A percentile compares a stretch with the other conserved stretches of the same genome.
phyloP scores from a whole-genome alignment of 2,888 invertebrate genomes.

The Agrochola lychnidis region DNA sequence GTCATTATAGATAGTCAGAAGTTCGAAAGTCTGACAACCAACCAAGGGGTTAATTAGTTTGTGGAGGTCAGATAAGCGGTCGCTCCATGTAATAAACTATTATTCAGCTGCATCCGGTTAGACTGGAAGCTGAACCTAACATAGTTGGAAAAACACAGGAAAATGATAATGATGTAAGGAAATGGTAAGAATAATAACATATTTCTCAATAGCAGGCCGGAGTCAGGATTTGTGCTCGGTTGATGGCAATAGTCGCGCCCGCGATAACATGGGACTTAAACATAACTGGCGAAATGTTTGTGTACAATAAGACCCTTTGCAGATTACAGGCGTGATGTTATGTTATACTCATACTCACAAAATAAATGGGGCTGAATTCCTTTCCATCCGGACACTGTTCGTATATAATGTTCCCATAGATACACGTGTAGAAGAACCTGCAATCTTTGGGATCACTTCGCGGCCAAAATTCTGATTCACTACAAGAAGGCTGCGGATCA shows the following conservation, averaged over 20 bases:
- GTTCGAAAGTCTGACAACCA: too few species aligned
- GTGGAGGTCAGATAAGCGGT: too few species aligned
- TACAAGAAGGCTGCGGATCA: background rate
- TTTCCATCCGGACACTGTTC: constrained; percentile 9
- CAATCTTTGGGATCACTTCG: constrained; percentile 6
- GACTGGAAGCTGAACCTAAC: background rate
- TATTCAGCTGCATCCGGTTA: background rate
- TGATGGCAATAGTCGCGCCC: too few species aligned
- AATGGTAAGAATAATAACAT: too few species aligned
- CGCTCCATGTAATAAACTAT: too few species aligned
- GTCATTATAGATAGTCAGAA: too few species aligned
- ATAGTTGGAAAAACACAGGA: background rate
- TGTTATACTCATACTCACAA: constrained; percentile 15
- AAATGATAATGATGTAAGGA: background rate
- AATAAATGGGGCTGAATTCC: constrained; percentile 17
- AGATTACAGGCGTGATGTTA: background rate
- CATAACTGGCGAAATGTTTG: background rate
- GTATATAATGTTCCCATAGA: constrained; percentile 4
- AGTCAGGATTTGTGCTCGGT: too few species aligned
- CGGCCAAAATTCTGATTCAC: background rate
- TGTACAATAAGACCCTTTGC: background rate
- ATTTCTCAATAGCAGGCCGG: background rate
- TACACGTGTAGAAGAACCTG: constrained; percentile 25
- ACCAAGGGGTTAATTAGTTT: too few species aligned
- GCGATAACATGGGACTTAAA: background rate